Conservation (phyloP, 35 echinoderm and acorn worm species). For the Ophioderma brevispina region DNA sequence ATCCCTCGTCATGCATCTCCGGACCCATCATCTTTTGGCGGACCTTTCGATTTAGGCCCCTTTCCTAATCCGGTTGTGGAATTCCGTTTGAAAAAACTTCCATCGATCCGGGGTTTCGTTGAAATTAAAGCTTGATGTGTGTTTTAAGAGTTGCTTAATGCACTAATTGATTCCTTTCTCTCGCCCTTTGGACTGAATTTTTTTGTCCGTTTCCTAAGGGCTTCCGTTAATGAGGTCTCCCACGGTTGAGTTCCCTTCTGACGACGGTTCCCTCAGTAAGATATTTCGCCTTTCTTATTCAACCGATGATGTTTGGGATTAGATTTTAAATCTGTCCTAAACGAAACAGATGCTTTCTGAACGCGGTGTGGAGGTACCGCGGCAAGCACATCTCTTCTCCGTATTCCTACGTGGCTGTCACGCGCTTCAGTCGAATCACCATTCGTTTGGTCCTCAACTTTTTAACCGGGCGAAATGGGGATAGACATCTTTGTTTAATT, state of each 20-base stretch:
- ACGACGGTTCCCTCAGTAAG: not conserved
- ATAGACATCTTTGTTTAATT: not conserved
- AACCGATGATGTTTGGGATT: not conserved
- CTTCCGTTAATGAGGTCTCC: constrained; percentile 24
- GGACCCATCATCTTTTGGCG: too few species aligned
- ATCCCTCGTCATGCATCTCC: not conserved
- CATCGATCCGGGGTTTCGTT: constrained; percentile 1
- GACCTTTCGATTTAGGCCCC: not conserved
- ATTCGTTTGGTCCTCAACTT: not conserved
- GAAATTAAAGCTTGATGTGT: constrained; percentile 17
- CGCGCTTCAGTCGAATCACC: not conserved
- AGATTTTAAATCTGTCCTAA: not conserved
- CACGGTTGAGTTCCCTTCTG: not conserved
- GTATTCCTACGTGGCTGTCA: not conserved
- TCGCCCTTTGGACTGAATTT: constrained; percentile 3
- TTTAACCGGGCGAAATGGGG: not conserved
- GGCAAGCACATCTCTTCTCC: not conserved
- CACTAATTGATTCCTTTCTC: not conserved
- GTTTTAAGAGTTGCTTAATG: not conserved
- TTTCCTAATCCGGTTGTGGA: not conserved
- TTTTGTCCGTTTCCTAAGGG: constrained; percentile 28
- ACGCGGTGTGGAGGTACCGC: not conserved
- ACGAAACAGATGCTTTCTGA: not conserved
- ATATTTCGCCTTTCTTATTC: not conserved
- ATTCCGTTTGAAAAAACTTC: not conserved